A percentile compares a stretch with the other conserved stretches of the same genome.
Evolutionary conservation across 2,888 invertebrate species (phyloP).

Genomic region (Platycheirus rosarum): DNA sequence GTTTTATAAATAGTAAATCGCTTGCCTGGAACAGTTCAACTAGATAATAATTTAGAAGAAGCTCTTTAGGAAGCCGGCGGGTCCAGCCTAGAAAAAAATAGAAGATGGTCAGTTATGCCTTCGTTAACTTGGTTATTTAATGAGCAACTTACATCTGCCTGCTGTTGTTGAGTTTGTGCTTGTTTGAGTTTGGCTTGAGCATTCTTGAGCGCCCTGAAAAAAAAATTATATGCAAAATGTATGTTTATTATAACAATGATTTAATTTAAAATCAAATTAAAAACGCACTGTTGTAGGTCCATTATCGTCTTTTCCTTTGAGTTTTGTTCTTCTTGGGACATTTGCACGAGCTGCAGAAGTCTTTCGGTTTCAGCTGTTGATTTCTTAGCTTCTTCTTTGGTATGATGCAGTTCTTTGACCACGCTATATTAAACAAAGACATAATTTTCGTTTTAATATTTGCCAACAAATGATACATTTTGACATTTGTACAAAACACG

Average conservation of each 20-base stretch:
- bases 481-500: no score
- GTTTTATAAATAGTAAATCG: conserved; percentile 50
- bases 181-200: conserved; percentile 93
- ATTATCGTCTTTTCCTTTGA: conserved; percentile 95
- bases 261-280: not conserved
- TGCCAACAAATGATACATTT: no score
- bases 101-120: conserved; percentile 7
- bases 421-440: conserved; percentile 76
- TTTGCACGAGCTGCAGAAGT: conserved; percentile 93
- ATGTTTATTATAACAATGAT: not conserved
- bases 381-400: conserved; percentile 91
- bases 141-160: conserved; percentile 81
- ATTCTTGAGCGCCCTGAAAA: conserved; percentile 91
- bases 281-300: conserved; percentile 94
- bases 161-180: conserved; percentile 92
- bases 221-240: conserved; percentile 54
- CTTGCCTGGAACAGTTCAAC: conserved; percentile 53
- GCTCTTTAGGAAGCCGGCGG: conserved; percentile 97
- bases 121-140: not conserved
- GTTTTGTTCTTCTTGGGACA: conserved; percentile 97
- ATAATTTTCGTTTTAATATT: no score
- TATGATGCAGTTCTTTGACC: conserved; percentile 86
- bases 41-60: conserved; percentile 91
- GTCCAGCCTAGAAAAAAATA: conserved; percentile 88
- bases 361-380: conserved; percentile 94